These are phyloP conservation scores for Heptranchias perlo DNA, from an alignment of 2,113 vertebrate species.

Conservation along the genomic window DNA sequence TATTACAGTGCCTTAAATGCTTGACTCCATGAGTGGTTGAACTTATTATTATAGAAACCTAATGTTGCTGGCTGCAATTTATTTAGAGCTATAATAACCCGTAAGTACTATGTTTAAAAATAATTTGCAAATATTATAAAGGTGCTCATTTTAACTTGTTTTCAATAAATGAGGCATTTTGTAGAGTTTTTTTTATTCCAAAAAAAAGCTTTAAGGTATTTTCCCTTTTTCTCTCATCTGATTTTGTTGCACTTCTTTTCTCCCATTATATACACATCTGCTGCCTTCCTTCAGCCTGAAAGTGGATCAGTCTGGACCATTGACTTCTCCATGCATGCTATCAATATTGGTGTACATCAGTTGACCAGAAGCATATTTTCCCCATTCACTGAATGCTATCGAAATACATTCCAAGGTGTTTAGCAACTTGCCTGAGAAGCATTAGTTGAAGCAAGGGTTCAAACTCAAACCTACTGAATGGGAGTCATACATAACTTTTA, in stretches of 20 bases:
- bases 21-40: neutral
- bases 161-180: neutral
- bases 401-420: neutral
- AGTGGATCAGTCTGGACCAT: neutral
- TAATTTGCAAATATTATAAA: neutral
- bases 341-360: neutral
- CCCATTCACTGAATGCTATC: neutral
- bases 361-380: neutral
- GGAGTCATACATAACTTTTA: no score
- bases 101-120: neutral
- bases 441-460: neutral
- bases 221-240: neutral
- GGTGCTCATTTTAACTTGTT: neutral
- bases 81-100: neutral
- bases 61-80: neutral
- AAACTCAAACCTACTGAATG: neutral
- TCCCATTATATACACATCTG: neutral
- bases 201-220: neutral
- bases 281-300: neutral
- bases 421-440: neutral
- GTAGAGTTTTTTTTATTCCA: neutral
- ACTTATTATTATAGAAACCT: neutral
- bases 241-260: neutral
- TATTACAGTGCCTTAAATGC: slow-evolving; percentile 5
- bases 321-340: neutral